A percentile compares a stretch with the other conserved stretches of the same genome.
Evolutionary conservation across 2,888 invertebrate species (phyloP).

Genomic region (Graphium colonna): DNA sequence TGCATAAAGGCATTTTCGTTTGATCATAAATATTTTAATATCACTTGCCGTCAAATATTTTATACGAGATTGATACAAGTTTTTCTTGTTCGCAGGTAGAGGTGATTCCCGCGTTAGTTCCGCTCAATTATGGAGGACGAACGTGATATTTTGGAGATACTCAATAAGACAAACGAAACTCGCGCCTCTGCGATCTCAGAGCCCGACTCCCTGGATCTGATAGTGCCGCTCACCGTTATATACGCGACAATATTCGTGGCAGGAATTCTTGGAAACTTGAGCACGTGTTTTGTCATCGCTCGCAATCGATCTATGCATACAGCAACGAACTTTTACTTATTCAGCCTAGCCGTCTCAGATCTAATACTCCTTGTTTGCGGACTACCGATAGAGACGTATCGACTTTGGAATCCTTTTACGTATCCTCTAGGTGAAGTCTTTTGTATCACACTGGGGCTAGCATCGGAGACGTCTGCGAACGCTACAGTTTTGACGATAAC

Average conservation of each 20-base stretch:
- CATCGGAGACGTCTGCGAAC: slow-evolving; percentile 92
- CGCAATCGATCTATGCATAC: slow-evolving; percentile 90
- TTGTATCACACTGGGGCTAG: slow-evolving; percentile 86
- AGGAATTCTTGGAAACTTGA: slow-evolving; percentile 88
- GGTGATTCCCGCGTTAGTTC: slow-evolving; percentile 37
- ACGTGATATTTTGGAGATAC: slow-evolving; percentile 38
- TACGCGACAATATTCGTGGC: slow-evolving; percentile 86
- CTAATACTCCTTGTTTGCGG: slow-evolving; percentile 86
- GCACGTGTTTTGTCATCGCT: slow-evolving; percentile 89
- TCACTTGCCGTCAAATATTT: background rate
- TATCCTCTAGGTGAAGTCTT: slow-evolving; percentile 88
- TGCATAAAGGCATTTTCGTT: no score
- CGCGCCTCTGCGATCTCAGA: slow-evolving; percentile 44
- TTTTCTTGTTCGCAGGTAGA: slow-evolving; percentile 48
- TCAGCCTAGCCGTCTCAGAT: slow-evolving; percentile 89
- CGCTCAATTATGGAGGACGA: slow-evolving; percentile 45
- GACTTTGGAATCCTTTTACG: slow-evolving; percentile 86
- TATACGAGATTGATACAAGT: slow-evolving; percentile 13
- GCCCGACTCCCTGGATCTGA: slow-evolving; percentile 80
- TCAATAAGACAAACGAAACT: slow-evolving; percentile 54
- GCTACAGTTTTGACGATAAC: slow-evolving; percentile 93
- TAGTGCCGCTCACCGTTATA: slow-evolving; percentile 83
- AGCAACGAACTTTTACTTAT: slow-evolving; percentile 90
- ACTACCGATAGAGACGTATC: slow-evolving; percentile 88
- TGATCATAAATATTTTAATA: background rate